Evolutionary conservation across 2,888 invertebrate species (phyloP).

Genomic region (Acheta domesticus): DNA sequence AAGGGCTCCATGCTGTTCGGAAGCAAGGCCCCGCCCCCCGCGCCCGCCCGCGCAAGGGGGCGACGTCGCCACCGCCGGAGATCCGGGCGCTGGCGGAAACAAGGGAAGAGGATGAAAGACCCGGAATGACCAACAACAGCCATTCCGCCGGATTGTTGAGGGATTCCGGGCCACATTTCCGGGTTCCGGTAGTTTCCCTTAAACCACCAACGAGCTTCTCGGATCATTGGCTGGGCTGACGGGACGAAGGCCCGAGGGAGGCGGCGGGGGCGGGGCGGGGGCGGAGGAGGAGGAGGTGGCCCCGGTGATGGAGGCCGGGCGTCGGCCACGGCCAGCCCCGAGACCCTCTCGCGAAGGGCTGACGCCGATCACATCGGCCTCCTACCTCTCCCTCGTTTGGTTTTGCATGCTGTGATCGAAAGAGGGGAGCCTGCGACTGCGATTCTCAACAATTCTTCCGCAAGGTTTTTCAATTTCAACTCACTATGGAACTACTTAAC

Average conservation of each 20-base stretch:
- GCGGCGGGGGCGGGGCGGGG: no score
- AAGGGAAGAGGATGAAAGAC: constrained; percentile 28
- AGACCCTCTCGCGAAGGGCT: background rate
- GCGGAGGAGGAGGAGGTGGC: background rate
- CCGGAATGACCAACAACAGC: constrained; percentile 36
- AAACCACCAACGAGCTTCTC: constrained; percentile 40
- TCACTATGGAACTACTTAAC: no score
- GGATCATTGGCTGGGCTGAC: constrained; percentile 42
- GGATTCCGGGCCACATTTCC: constrained; percentile 52
- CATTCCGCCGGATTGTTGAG: constrained; percentile 35
- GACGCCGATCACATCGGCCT: background rate
- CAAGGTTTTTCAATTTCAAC: no score
- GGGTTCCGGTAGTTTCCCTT: constrained; percentile 46
- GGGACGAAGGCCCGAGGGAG: background rate
- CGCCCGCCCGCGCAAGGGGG: background rate
- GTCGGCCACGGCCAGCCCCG: background rate
- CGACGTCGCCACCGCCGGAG: background rate
- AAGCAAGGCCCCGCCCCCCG: background rate
- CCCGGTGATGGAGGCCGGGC: background rate
- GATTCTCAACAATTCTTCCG: no score
- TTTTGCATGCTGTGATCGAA: no score
- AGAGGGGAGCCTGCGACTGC: no score
- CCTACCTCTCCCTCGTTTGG: no score
- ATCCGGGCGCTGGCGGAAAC: constrained; percentile 20
- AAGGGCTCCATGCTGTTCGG: background rate